Conservation (phyloP, 2,888 invertebrate species). For the Chrysotoxum bicinctum region DNA sequence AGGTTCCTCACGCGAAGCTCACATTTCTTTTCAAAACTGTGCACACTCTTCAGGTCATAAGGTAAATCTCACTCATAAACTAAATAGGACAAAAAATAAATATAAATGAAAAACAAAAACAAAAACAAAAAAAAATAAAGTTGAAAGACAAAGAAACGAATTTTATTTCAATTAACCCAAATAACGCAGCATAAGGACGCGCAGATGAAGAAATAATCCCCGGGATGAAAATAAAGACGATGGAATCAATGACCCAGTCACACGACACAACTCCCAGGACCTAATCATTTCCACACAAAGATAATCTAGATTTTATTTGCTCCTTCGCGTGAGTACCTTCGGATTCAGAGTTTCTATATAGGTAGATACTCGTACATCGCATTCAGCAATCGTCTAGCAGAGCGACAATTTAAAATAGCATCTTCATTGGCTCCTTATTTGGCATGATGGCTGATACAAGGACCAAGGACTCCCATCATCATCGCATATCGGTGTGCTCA, state of each 20-base stretch:
- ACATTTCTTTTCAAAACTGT: constrained; percentile 1
- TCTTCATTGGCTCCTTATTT: constrained; percentile 64
- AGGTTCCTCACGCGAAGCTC: constrained; percentile 32
- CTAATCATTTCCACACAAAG: constrained; percentile 72
- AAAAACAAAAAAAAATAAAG: constrained; percentile 16
- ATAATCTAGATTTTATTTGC: constrained; percentile 71
- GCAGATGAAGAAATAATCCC: constrained; percentile 73
- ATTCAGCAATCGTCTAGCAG: constrained; percentile 29
- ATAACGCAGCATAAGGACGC: constrained; percentile 71
- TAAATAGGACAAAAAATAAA: constrained; percentile 30
- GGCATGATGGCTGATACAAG: constrained; percentile 25
- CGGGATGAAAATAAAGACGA: constrained; percentile 71
- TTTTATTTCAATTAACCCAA: constrained; percentile 73
- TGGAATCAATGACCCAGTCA: constrained; percentile 73
- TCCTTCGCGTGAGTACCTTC: constrained; percentile 72
- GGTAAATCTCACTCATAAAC: constrained; percentile 70
- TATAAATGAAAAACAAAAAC: constrained; percentile 17
- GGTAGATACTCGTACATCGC: constrained; percentile 14
- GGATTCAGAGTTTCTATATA: constrained; percentile 19
- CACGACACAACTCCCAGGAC: constrained; percentile 57
- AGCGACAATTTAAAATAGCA: constrained; percentile 68
- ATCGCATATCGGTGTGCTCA: constrained; percentile 18
- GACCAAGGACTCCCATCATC: constrained; percentile 1
- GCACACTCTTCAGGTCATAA: constrained; percentile 64
- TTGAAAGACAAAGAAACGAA: constrained; percentile 52